Evolutionary conservation across 2,888 invertebrate species (phyloP).

Genomic region (Nebria salina): DNA sequence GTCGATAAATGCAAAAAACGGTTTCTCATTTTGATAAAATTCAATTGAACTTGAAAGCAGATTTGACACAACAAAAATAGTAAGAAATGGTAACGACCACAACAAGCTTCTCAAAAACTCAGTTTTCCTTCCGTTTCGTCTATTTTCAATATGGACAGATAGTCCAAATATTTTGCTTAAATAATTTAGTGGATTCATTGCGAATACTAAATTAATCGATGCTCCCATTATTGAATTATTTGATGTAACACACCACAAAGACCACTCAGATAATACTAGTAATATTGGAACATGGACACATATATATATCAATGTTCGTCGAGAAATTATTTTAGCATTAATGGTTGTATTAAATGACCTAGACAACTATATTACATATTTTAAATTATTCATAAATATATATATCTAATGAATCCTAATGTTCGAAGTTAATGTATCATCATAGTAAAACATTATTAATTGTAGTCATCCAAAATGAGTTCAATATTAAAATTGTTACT

Average conservation of each 20-base stretch:
- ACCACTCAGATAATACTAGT: too few species aligned
- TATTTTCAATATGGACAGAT: constrained; percentile 7
- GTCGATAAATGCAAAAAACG: background rate
- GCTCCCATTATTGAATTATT: constrained; percentile 14
- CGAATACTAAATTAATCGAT: background rate
- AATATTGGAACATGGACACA: too few species aligned
- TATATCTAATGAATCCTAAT: too few species aligned
- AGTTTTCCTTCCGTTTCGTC: constrained; percentile 4
- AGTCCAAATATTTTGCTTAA: constrained; percentile 27
- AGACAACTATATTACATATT: too few species aligned
- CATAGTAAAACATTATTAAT: too few species aligned
- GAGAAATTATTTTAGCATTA: too few species aligned
- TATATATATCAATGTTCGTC: too few species aligned
- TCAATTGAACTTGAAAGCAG: background rate
- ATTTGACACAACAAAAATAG: background rate
- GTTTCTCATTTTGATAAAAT: background rate
- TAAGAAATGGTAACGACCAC: background rate
- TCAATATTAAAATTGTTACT: too few species aligned
- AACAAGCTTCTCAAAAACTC: background rate
- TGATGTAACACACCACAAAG: background rate
- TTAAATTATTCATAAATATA: too few species aligned
- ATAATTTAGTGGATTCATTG: constrained; percentile 8
- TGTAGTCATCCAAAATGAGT: too few species aligned
- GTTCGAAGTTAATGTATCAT: too few species aligned
- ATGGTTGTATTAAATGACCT: too few species aligned